Percentiles rank a stretch among this genome's conserved stretches.
Conservation (phyloP, 2,888 invertebrate species). For the Tenthredo livida region DNA sequence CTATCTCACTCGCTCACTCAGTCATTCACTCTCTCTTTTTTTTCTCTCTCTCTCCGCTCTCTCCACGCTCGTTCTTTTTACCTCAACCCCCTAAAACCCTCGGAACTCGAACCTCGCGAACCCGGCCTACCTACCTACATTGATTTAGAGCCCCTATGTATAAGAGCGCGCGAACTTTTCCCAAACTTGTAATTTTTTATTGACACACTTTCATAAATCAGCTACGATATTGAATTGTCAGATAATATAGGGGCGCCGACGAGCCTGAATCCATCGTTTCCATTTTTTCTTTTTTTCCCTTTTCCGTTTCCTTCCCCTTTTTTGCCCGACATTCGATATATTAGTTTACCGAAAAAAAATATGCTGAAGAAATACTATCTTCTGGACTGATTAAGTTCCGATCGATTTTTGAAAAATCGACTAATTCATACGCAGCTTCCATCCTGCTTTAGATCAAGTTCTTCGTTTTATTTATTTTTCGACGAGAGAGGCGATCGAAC, state of each 20-base stretch:
- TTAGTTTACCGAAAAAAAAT: not conserved
- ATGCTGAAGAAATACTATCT: not conserved
- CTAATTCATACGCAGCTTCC: not conserved
- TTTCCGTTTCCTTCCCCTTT: not conserved
- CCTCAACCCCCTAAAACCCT: not conserved
- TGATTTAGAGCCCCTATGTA: conserved; percentile 37
- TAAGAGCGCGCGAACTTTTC: conserved; percentile 36
- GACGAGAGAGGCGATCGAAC: not conserved
- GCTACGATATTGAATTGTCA: conserved; percentile 40
- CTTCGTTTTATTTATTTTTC: not conserved
- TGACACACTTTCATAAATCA: conserved; percentile 59
- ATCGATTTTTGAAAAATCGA: not conserved
- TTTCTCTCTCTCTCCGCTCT: conserved; percentile 36
- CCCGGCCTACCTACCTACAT: conserved; percentile 26
- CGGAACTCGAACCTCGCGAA: conserved; percentile 8
- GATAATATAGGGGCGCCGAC: conserved; percentile 26
- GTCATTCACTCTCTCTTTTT: not conserved
- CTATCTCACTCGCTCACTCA: conserved; percentile 26
- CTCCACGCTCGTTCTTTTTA: not conserved
- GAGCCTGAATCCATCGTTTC: conserved; percentile 8
- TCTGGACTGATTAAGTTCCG: not conserved
- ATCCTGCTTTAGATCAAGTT: not conserved
- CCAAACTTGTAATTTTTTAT: conserved; percentile 59
- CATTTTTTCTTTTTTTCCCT: not conserved
- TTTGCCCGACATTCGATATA: not conserved